Conservation (phyloP, 1,140 invertebrate genomes). For the Drosophila biarmipes region DNA sequence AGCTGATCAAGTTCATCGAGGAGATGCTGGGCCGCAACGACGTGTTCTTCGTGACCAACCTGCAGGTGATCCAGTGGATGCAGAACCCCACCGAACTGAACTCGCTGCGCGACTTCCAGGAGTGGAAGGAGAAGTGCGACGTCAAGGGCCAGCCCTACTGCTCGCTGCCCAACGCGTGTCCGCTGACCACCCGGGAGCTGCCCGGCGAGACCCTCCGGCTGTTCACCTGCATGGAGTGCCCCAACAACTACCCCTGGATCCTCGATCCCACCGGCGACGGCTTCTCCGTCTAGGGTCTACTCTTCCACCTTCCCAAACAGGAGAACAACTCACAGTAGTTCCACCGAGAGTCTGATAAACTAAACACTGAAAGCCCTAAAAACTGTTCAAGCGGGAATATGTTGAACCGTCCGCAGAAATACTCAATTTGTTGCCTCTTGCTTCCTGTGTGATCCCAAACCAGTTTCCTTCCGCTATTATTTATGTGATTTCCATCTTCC, state of each 20-base stretch:
- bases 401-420: constrained; percentile 47
- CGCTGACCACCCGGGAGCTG: constrained; percentile 94
- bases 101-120: constrained; percentile 94
- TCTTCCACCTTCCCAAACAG: constrained; percentile 55
- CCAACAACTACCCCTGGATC: constrained; percentile 98
- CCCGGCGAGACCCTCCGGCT: constrained; percentile 96
- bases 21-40: constrained; percentile 95
- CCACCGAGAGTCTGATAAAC: constrained; percentile 84
- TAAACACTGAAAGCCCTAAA: constrained; percentile 57
- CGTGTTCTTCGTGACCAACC: constrained; percentile 97
- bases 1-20: constrained; percentile 96
- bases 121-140: constrained; percentile 98
- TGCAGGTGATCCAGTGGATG: constrained; percentile 99
- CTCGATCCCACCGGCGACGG: constrained; percentile 97
- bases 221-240: constrained; percentile 98
- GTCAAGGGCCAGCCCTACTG: constrained; percentile 97
- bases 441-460: constrained; percentile 32
- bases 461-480: constrained; percentile 39
- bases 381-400: constrained; percentile 21
- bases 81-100: constrained; percentile 96
- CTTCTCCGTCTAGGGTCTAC: constrained; percentile 88
- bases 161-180: constrained; percentile 95
- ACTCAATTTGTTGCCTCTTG: constrained; percentile 47
- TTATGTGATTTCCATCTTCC: constrained; percentile 38
- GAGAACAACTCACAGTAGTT: constrained; percentile 82